Conservation (phyloP, 2,888 invertebrate species). For the Morpho achilles region DNA sequence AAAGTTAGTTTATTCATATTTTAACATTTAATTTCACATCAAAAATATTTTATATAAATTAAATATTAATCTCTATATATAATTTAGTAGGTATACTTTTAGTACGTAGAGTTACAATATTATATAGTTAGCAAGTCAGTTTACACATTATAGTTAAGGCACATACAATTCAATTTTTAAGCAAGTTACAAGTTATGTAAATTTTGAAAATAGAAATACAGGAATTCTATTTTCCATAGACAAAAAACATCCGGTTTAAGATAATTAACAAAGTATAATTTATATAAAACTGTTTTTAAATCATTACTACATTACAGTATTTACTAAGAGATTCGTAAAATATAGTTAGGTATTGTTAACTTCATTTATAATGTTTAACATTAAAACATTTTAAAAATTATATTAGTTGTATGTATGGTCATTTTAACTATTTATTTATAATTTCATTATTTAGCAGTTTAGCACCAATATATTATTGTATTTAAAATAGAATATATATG, state of each 20-base stretch:
- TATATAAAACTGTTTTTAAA: no score
- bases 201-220: neutral
- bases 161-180: conserved; percentile 11
- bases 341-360: no score
- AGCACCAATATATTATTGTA: no score
- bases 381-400: neutral
- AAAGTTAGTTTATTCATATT: conserved; percentile 56
- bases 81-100: conserved; percentile 28
- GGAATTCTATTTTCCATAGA: no score
- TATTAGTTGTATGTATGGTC: no score
- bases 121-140: neutral
- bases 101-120: conserved; percentile 1
- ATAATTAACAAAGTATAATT: no score
- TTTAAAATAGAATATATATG: no score
- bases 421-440: no score
- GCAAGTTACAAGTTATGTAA: neutral
- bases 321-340: conserved; percentile 10
- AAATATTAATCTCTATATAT: conserved; percentile 33
- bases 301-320: no score
- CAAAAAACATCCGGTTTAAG: no score
- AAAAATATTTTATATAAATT: conserved; percentile 40
- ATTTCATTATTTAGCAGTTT: no score
- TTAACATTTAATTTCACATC: conserved; percentile 46
- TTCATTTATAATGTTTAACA: neutral
- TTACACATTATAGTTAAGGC: conserved; percentile 15